These are phyloP conservation scores for Cantharis lateralis DNA, from an alignment of 2,888 invertebrate genomes.

Conservation along the genomic window DNA sequence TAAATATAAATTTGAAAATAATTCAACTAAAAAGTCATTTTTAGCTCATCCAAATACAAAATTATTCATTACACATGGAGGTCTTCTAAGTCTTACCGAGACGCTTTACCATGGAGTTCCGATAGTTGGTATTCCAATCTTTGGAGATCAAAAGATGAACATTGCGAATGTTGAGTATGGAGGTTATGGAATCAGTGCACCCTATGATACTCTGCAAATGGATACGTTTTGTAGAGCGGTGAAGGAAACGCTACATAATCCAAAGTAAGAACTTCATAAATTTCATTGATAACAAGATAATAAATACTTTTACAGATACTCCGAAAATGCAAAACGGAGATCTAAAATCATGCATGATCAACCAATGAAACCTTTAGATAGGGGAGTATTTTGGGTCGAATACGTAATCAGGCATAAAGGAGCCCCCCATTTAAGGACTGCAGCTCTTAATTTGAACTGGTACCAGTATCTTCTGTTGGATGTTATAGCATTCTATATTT, in stretches of 20 bases:
- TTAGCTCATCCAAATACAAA: background rate
- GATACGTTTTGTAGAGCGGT: constrained; percentile 51
- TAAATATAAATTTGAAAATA: background rate
- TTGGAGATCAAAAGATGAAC: constrained; percentile 18
- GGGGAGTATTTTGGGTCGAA: constrained; percentile 41
- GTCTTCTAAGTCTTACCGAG: constrained; percentile 9
- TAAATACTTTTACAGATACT: constrained; percentile 30
- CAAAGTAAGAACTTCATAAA: constrained; percentile 33
- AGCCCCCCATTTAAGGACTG: constrained; percentile 35
- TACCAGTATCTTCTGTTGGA: constrained; percentile 35
- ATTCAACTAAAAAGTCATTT: background rate
- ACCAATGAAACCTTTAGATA: constrained; percentile 36
- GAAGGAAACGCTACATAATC: constrained; percentile 48
- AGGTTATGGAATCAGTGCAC: constrained; percentile 52
- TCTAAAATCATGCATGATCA: constrained; percentile 38
- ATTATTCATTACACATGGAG: background rate
- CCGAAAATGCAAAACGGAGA: constrained; percentile 29
- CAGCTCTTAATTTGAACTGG: constrained; percentile 34
- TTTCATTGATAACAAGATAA: too few species aligned
- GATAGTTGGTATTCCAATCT: constrained; percentile 6
- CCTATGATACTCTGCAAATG: constrained; percentile 51
- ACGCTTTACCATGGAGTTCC: constrained; percentile 11
- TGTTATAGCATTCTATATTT: constrained; percentile 18
- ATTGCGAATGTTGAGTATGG: constrained; percentile 1
- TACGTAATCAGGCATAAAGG: constrained; percentile 41